These are phyloP conservation scores for Zaprionus nigranus DNA, from an alignment of 1,140 invertebrate species.

Conservation along the genomic window DNA sequence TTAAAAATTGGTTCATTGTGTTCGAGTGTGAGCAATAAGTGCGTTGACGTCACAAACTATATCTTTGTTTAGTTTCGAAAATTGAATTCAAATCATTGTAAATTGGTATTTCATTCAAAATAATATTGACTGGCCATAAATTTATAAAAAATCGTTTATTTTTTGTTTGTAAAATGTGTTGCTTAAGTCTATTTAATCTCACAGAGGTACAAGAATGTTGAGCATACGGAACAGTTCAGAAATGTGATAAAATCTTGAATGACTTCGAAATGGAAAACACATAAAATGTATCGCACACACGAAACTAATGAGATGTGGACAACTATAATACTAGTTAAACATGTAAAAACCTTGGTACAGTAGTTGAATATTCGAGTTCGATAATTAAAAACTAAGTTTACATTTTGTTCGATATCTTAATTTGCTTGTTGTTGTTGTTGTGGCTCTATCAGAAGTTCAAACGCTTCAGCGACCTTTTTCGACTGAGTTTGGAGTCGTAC, in stretches of 20 bases:
- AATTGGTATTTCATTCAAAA: not conserved
- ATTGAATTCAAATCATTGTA: not conserved
- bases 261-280: conserved; percentile 38
- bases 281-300: not conserved
- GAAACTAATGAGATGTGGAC: conserved; percentile 24
- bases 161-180: conserved; percentile 46
- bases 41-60: conserved; percentile 2
- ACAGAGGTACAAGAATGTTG: conserved; percentile 66
- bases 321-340: conserved; percentile 61
- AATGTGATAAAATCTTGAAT: conserved; percentile 43
- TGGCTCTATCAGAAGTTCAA: conserved; percentile 60
- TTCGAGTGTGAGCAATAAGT: not conserved
- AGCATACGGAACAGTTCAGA: conserved; percentile 37
- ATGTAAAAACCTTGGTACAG: conserved; percentile 30
- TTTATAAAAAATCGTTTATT: conserved; percentile 35
- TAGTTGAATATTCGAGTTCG: conserved; percentile 16
- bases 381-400: conserved; percentile 26
- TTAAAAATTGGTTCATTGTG: no score
- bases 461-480: conserved; percentile 70
- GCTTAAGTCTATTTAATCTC: conserved; percentile 70
- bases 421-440: not conserved
- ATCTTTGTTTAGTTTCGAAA: not conserved
- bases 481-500: conserved; percentile 57
- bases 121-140: not conserved
- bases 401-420: conserved; percentile 14